A percentile compares a stretch with the other conserved stretches of the same genome.
Evolutionary conservation across 2,113 vertebrate genomes (phyloP).

Genomic region (Toxostoma redivivum): DNA sequence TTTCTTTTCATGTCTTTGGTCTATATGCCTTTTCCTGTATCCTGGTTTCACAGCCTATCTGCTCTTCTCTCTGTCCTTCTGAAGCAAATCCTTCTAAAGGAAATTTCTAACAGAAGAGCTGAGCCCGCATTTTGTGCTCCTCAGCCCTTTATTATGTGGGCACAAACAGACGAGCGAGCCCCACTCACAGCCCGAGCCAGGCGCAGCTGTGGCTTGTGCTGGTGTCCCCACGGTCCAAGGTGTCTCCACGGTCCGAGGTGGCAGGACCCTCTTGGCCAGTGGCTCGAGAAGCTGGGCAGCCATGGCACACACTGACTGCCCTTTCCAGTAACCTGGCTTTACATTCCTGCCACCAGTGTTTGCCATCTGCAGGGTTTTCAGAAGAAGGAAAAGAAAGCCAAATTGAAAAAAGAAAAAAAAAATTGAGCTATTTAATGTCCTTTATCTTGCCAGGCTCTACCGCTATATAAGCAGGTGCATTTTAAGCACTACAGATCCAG

Average conservation of each 20-base stretch:
- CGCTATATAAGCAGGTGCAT: not conserved
- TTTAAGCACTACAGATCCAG: slow-evolving; percentile 33
- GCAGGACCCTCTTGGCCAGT: not conserved
- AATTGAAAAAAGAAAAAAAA: not conserved
- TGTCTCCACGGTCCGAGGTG: too few species aligned
- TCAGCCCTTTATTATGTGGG: not conserved
- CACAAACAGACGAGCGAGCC: not conserved
- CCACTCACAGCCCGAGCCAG: rapidly evolving
- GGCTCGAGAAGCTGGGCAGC: rapidly evolving
- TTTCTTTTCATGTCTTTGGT: slow-evolving; percentile 13
- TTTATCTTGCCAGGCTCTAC: not conserved
- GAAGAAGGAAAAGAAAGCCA: not conserved
- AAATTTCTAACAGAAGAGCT: not conserved
- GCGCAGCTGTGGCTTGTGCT: not conserved
- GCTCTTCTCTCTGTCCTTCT: not conserved
- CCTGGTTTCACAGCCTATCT: not conserved
- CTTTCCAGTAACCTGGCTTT: not conserved
- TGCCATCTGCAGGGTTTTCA: not conserved
- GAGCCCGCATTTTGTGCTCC: not conserved
- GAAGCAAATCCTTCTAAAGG: slow-evolving; percentile 17
- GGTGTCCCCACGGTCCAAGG: too few species aligned
- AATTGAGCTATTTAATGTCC: not conserved
- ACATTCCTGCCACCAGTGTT: not conserved
- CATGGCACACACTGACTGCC: not conserved
- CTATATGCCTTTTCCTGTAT: not conserved